Evolutionary conservation across 1,140 invertebrate genomes (phyloP), one percentile per base, ranked within the genome.

Genomic region (Drosophila parabipectinata): DNA sequence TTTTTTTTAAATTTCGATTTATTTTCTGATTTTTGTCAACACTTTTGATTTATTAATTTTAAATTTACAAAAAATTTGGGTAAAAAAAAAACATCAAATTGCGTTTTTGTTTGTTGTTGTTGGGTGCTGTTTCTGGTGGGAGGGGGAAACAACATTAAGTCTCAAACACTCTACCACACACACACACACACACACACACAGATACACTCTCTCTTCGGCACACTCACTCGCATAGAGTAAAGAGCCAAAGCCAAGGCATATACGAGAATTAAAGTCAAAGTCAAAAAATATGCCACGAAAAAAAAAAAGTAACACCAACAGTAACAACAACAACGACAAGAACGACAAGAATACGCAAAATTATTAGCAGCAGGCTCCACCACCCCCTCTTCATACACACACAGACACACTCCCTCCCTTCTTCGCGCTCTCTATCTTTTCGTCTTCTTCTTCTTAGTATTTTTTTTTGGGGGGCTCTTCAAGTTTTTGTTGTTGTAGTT

Each of bases 231-330:
- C 39, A 41, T n/a, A 60, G 63, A 44, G 30, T 39, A 44, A 47
- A 57, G 39, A 21, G 21, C 21, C 26, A 7, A 4, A 50, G 68
- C 59, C 59, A 50, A 58, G 68, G 57, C 41, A 47, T 55, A 53
- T 55, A 53, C 24, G 64, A 59, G 64, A 59, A 69, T 41, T 72
- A 51, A 72, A 53, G 45, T 14, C 55, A 79, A 69, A 69, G 62
- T 67, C 39, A 74, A 44, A 67, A 77, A 82, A 81, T 82, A 78
- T 81, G 79, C 79, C 79, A 81, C 78, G 78, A 81, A 81, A 81
- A 80, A 81, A 80, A 60, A 28, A 21, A 21, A 21, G 51, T 44
- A 68, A 10, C 39, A 54, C 41, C 48, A 73, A 47, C 61, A 37
- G 14, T 4, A 44, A 44, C 34, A 67, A n/a, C 34, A 66, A 37